phyloP scores from a whole-genome alignment of 2,797 vertebrate genomes.

The Ammospiza maritima region DNA sequence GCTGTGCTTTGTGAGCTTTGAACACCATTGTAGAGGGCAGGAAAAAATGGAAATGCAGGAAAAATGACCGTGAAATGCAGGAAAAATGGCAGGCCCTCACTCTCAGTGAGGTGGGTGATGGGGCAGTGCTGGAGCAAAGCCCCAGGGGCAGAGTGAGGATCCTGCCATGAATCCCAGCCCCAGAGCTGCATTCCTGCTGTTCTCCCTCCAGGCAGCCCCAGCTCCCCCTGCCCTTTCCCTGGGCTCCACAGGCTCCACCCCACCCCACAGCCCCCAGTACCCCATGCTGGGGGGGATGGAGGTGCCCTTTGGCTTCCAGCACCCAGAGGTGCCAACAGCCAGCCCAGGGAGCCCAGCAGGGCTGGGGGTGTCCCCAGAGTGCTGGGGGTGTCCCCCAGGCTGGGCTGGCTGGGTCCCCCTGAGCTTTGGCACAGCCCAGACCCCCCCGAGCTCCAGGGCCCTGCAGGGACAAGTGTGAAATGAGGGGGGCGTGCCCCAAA shows the following conservation, averaged over 20 bases:
- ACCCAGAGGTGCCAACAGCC: neutral
- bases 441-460: neutral
- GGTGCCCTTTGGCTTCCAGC: neutral
- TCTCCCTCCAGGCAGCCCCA: neutral
- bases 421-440: neutral
- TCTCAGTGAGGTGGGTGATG: neutral
- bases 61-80: neutral
- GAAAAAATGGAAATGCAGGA: neutral
- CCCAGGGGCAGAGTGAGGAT: neutral
- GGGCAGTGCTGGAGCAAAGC: neutral
- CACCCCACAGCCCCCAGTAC: neutral
- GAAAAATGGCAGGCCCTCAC: neutral
- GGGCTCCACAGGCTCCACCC: neutral
- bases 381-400: neutral
- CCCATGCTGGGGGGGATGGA: accelerated
- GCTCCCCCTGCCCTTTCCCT: neutral
- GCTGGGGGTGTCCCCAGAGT: neutral
- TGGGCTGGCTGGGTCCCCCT: neutral
- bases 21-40: accelerated
- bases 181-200: neutral
- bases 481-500: neutral
- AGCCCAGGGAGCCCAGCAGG: accelerated
- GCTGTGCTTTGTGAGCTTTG: accelerated
- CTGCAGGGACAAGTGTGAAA: neutral
- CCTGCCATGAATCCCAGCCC: neutral